Base-by-base conservation (phyloP, 1,140 invertebrate species). In the Plodia interpunctella region DNA sequence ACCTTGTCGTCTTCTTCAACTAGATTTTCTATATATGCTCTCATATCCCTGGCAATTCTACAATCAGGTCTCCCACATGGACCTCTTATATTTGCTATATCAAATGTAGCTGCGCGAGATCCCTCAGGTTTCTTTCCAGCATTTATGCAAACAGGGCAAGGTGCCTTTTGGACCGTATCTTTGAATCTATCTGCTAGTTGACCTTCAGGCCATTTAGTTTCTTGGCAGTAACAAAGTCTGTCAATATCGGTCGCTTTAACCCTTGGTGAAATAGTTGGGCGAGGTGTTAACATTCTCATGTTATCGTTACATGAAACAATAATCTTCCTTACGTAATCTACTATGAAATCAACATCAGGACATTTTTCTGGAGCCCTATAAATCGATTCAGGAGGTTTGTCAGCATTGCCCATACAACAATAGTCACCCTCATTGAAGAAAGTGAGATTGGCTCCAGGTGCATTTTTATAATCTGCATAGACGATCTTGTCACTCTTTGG, bases 271-370 rank as follows among this genome's bases (percentile, higher is more conserved):
- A 87, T 80, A 8, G 78, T 79, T n/a, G 84, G 78, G 28, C 72
- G 76, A n/a, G 84, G 84, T 53, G 83, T 89, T 60, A 89, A 58
- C 87, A 85, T 87, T 63, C 87, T 75, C 87, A 89, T 83, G 54
- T 89, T 85, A 62, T 89, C 83, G 66, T 89, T 87, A 65, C 87
- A 89, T n/a, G 87, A 89, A 9, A 80, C 68, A 19, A 89, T 85
- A 11, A 85, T 87, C 59, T 85, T 87, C 30, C 80, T 72, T 5
- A 89, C 73, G 57, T 89, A 89, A 57, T 89, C 87, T 51, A 85
- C 66, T 25, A 89, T 87, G 53, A 67, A 75, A 60, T 89, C 78
- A 19, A 87, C 72, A 59, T 84, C 80, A 20, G 83, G 84, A 61
- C 74, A 74, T 17, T 74, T 80, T 62, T 80, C 76, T 35, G 80